These are phyloP conservation scores for Chaetura pelagica DNA, from an alignment of 2,113 vertebrate genomes.

Conservation along the genomic window DNA sequence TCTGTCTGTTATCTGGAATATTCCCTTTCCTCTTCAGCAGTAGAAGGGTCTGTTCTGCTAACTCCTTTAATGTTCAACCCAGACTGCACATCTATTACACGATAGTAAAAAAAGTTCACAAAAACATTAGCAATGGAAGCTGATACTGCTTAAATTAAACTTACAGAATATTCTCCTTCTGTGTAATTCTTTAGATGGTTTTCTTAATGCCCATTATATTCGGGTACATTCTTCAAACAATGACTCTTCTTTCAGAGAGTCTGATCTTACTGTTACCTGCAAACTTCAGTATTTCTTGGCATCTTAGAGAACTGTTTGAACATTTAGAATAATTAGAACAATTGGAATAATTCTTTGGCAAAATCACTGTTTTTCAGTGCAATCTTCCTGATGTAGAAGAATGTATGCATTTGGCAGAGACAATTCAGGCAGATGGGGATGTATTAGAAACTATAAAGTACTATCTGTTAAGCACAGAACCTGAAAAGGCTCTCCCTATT, in stretches of 20 bases:
- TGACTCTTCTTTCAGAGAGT: background rate
- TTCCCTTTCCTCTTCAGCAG: background rate
- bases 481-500: conserved; percentile 88
- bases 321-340: background rate
- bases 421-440: conserved; percentile 75
- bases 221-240: background rate
- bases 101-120: background rate
- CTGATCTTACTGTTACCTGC: background rate
- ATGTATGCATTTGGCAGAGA: conserved; percentile 84
- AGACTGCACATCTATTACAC: background rate
- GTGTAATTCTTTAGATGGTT: background rate
- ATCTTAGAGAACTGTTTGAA: background rate
- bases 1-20: background rate
- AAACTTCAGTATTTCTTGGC: background rate
- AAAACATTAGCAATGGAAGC: background rate
- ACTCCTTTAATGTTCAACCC: background rate
- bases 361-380: conserved; percentile 82
- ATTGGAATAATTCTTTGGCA: background rate
- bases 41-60: background rate
- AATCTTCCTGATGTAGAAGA: conserved; percentile 86
- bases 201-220: background rate
- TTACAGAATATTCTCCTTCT: background rate
- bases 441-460: conserved; percentile 87
- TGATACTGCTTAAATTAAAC: background rate
- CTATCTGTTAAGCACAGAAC: conserved; percentile 88